Conservation (phyloP, 2,888 invertebrate genomes). For the Iphiclides podalirius region DNA sequence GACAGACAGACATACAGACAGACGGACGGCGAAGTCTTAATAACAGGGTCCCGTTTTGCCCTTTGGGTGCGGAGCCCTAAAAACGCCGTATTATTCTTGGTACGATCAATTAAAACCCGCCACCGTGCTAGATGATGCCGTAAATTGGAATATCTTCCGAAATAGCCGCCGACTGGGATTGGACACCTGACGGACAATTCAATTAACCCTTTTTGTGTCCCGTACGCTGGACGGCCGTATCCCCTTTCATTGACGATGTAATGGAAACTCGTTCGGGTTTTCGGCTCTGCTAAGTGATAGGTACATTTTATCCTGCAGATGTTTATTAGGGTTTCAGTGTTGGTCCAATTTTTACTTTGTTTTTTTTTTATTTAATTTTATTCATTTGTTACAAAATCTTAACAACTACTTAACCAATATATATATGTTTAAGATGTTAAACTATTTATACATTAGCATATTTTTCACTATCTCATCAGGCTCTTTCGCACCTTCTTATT, state of each 20-base stretch:
- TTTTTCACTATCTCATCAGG: too few relatives aligned
- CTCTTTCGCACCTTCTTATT: too few relatives aligned
- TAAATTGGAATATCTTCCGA: conserved; percentile 3
- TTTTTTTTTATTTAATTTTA: too few relatives aligned
- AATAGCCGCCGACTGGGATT: background rate
- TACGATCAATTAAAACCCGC: background rate
- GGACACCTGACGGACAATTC: conserved; percentile 17
- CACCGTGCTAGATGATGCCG: background rate
- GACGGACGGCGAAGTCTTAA: too few relatives aligned
- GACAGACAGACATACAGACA: too few relatives aligned
- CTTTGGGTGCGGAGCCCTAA: too few relatives aligned
- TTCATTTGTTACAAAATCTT: too few relatives aligned
- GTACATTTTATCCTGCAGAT: background rate
- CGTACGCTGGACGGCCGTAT: background rate
- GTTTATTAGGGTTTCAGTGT: background rate
- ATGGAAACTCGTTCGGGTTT: background rate
- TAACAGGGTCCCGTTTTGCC: too few relatives aligned
- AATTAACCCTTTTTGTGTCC: conserved; percentile 18
- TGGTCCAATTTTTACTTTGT: too few relatives aligned
- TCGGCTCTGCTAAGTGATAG: background rate
- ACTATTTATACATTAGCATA: too few relatives aligned
- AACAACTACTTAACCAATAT: too few relatives aligned
- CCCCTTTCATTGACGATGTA: background rate
- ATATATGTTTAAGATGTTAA: too few relatives aligned
- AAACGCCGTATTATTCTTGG: background rate